phyloP scores from a whole-genome alignment of 2,113 vertebrate genomes.

The Bagarius yarrelli region DNA sequence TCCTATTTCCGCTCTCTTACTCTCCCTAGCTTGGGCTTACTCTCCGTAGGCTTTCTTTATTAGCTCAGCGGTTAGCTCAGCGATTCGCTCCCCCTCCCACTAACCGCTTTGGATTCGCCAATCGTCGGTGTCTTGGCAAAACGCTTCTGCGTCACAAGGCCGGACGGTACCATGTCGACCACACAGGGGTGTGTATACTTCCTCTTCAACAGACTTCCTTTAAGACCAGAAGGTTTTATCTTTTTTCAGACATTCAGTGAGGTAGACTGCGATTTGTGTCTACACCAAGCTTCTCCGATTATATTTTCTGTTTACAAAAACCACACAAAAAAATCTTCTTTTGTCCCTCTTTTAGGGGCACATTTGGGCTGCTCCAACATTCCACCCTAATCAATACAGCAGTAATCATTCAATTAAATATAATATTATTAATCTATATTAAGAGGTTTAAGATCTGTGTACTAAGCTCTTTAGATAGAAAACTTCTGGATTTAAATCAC shows the following conservation, averaged over 20 bases:
- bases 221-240: background rate
- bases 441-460: background rate
- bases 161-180: conserved; percentile 58
- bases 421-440: background rate
- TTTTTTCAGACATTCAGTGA: background rate
- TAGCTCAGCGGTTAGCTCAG: conserved; percentile 59
- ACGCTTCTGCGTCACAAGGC: conserved; percentile 69
- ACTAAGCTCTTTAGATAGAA: background rate
- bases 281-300: background rate
- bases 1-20: background rate
- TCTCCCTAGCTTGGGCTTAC: conserved; percentile 21
- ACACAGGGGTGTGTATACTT: conserved; percentile 1
- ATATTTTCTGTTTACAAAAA: background rate
- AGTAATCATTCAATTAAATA: background rate
- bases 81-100: conserved; percentile 63
- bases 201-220: background rate
- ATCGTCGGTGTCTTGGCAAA: conserved; percentile 62
- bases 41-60: conserved; percentile 58
- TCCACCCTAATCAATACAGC: background rate
- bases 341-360: background rate
- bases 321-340: background rate
- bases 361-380: background rate
- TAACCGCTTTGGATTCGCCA: conserved; percentile 61
- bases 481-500: background rate
- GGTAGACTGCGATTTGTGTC: background rate